Conservation (phyloP, 2,888 invertebrate genomes). For the Metellina segmentata region DNA sequence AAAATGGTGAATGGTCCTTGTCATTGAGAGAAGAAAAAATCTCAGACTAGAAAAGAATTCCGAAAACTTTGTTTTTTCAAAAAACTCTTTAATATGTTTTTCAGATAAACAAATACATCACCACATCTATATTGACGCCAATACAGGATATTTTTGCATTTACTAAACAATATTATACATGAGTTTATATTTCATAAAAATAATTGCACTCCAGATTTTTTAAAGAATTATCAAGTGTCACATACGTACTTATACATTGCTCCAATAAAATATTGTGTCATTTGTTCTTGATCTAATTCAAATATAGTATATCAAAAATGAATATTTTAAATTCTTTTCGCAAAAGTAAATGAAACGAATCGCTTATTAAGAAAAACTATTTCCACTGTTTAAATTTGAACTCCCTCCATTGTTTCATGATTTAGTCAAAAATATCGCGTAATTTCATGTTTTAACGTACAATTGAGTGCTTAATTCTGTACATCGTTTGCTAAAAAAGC, state of each 20-base stretch:
- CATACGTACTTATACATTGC: conserved; percentile 1
- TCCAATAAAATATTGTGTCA: conserved; percentile 3
- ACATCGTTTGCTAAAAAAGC: too few relatives aligned
- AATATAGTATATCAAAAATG: neutral
- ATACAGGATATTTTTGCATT: conserved; percentile 57
- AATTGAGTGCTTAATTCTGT: too few relatives aligned
- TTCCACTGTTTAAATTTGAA: too few relatives aligned
- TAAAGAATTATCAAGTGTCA: conserved; percentile 19
- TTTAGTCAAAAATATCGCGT: too few relatives aligned
- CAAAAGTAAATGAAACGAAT: neutral
- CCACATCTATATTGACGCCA: conserved; percentile 73
- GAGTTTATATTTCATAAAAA: conserved; percentile 51
- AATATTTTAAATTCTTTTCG: neutral
- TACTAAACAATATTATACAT: conserved; percentile 49
- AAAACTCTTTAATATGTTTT: conserved; percentile 44
- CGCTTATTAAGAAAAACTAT: too few relatives aligned
- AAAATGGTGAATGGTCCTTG: neutral
- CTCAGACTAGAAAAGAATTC: too few relatives aligned
- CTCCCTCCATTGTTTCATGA: too few relatives aligned
- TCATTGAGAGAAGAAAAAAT: too few relatives aligned
- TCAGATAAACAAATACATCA: conserved; percentile 48
- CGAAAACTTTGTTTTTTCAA: conserved; percentile 15
- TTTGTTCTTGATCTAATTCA: conserved; percentile 9
- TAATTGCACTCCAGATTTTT: conserved; percentile 41
- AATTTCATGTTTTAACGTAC: too few relatives aligned